A percentile compares a stretch with the other conserved stretches of the same genome.
These are phyloP conservation scores for Aphelocoma coerulescens DNA, from an alignment of 2,113 vertebrate genomes.

Conservation along the genomic window DNA sequence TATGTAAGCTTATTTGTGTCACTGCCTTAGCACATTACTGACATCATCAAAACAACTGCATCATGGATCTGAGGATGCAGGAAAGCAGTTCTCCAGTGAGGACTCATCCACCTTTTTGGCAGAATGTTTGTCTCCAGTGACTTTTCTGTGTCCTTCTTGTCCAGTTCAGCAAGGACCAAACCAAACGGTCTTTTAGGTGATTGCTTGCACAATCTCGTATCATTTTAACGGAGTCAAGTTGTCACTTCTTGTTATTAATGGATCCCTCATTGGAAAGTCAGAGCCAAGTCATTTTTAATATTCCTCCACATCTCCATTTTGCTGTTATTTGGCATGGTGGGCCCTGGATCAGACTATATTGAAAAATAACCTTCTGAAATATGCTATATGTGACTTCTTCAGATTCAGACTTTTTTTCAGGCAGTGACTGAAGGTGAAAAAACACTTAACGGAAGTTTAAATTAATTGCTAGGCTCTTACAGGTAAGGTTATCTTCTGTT, in stretches of 20 bases:
- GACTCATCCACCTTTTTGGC: not conserved
- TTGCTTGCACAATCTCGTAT: not conserved
- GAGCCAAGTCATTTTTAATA: not conserved
- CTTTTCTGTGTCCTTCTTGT: not conserved
- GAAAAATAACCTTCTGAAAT: not conserved
- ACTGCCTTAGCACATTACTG: not conserved
- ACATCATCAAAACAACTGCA: not conserved
- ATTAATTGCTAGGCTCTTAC: not conserved
- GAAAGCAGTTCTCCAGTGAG: not conserved
- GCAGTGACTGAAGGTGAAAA: not conserved
- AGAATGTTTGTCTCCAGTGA: not conserved
- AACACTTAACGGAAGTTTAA: not conserved
- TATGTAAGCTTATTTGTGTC: not conserved
- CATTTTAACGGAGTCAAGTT: not conserved
- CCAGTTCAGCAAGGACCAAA: not conserved
- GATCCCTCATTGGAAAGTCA: not conserved
- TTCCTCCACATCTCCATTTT: not conserved
- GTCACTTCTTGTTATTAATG: not conserved
- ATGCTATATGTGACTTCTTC: accelerated
- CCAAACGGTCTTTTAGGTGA: not conserved
- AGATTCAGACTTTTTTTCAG: not conserved
- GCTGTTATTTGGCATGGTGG: not conserved
- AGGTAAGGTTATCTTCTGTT: not conserved
- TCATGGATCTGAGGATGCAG: constrained; percentile 4
- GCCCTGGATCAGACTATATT: not conserved